A percentile compares a stretch with the other conserved stretches of the same genome.
Conservation (phyloP, 2,113 vertebrate species). For the Oreotrochilus melanogaster region DNA sequence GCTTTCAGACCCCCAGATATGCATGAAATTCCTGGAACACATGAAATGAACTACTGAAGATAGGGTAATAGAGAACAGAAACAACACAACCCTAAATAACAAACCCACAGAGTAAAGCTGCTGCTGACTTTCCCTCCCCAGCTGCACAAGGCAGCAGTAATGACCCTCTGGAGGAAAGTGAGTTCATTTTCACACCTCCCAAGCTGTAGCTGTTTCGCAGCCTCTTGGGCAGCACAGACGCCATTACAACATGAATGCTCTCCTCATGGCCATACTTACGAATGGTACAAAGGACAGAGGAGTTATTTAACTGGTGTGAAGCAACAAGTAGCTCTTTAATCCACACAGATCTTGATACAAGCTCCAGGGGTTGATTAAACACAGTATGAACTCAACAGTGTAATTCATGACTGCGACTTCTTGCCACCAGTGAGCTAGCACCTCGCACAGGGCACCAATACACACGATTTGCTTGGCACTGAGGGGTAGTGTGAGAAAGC, state of each 20-base stretch:
- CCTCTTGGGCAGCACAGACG: neutral
- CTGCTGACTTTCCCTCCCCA: neutral
- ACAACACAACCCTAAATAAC: neutral
- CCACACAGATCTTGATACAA: neutral
- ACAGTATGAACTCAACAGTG: accelerated
- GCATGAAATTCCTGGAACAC: neutral
- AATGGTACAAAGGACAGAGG: neutral
- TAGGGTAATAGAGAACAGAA: neutral
- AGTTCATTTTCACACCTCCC: neutral
- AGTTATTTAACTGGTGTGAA: neutral
- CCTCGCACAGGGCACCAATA: accelerated
- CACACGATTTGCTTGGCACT: accelerated
- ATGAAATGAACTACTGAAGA: neutral
- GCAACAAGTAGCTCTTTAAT: neutral
- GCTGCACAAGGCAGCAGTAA: accelerated
- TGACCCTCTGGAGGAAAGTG: accelerated
- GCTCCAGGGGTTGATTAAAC: neutral
- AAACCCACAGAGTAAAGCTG: neutral
- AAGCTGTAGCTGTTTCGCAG: neutral
- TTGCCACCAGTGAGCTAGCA: neutral
- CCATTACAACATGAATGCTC: accelerated
- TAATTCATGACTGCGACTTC: neutral
- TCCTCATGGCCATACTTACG: neutral
- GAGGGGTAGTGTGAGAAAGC: accelerated
- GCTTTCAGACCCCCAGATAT: neutral